A percentile compares a stretch with the other conserved stretches of the same genome.
Evolutionary conservation across 2,113 vertebrate species (phyloP).

Genomic region (Megaceryle maxima): DNA sequence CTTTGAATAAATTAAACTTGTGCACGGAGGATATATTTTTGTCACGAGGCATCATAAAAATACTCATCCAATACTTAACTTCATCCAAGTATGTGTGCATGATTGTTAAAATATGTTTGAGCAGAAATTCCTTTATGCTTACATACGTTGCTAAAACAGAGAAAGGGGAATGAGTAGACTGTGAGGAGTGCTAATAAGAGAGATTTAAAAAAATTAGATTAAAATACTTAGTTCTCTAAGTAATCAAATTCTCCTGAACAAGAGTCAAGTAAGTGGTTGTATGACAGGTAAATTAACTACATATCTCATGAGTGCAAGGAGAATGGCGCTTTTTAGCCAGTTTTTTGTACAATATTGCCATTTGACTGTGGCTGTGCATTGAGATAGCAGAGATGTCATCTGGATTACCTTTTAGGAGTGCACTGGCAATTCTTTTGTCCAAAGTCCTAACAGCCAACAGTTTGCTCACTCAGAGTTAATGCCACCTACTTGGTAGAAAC

Average conservation of each 20-base stretch:
- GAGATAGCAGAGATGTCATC: neutral
- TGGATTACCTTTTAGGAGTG: neutral
- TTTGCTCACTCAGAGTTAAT: neutral
- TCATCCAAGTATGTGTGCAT: neutral
- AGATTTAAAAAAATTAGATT: neutral
- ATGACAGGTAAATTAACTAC: neutral
- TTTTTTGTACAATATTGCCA: accelerated
- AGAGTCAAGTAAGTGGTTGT: neutral
- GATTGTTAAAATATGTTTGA: neutral
- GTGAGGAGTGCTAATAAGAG: neutral
- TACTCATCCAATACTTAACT: neutral
- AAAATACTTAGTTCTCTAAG: neutral
- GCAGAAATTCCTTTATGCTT: neutral
- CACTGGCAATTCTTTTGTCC: neutral
- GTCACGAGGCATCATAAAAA: neutral
- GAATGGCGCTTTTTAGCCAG: neutral
- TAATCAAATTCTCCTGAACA: neutral
- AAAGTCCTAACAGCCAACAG: neutral
- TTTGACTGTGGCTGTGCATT: neutral
- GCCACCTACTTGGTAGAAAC: neutral
- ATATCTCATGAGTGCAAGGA: neutral
- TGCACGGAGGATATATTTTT: conserved; percentile 7
- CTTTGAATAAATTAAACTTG: neutral
- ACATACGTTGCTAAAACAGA: neutral
- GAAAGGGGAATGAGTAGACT: neutral